Percentiles rank a stretch among this genome's conserved stretches.
phyloP scores from a whole-genome alignment of 2,113 vertebrate genomes.

The Arizona elegans region DNA sequence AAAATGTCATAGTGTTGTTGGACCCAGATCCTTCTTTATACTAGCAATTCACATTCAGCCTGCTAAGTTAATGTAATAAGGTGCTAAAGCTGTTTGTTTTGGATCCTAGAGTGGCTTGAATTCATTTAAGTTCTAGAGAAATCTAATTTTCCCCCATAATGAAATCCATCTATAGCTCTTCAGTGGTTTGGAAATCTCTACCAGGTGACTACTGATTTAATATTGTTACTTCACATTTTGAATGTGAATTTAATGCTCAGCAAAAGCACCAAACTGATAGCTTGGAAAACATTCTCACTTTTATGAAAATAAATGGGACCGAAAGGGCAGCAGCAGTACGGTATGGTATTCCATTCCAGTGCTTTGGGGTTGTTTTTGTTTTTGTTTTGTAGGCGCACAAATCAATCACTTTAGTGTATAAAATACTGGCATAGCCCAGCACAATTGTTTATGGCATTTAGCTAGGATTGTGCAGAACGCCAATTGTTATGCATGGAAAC shows the following conservation, averaged over 20 bases:
- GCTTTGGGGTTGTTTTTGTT: not conserved
- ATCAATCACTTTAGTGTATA: not conserved
- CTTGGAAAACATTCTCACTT: constrained; percentile 20
- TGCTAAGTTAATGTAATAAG: constrained; percentile 53
- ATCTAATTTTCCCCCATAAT: constrained; percentile 37
- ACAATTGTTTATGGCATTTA: not conserved
- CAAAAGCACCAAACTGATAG: constrained; percentile 1
- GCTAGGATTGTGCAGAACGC: not conserved
- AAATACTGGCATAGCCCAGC: not conserved
- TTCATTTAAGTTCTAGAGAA: constrained; percentile 57
- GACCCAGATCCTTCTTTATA: constrained; percentile 33
- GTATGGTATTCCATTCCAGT: not conserved
- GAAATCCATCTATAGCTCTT: constrained; percentile 21
- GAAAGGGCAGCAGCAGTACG: not conserved
- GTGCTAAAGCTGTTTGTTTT: constrained; percentile 46
- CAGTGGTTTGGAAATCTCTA: constrained; percentile 29
- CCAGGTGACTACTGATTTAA: constrained; percentile 9
- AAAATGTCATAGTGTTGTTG: constrained; percentile 27
- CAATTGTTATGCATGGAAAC: not conserved
- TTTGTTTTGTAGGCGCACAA: not conserved
- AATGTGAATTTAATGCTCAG: constrained; percentile 21
- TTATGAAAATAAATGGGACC: constrained; percentile 24
- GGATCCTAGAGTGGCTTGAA: constrained; percentile 45
- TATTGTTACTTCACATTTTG: constrained; percentile 34
- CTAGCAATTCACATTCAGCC: constrained; percentile 47